Evolutionary conservation across 1,140 invertebrate genomes (phyloP), one percentile per base, ranked within the genome.

Genomic region (Solen grandis): DNA sequence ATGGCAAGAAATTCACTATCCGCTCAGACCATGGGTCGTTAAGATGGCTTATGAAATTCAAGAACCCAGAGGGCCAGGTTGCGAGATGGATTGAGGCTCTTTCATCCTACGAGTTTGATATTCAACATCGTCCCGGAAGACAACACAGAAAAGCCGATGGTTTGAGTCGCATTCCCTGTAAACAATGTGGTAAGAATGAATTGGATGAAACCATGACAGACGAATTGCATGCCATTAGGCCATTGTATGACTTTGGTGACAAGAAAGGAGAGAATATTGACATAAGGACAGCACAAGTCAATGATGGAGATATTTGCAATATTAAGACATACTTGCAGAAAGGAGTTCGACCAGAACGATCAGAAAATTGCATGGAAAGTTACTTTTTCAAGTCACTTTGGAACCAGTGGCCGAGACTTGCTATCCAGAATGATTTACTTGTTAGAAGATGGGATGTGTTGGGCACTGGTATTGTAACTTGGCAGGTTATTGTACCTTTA

Each of bases 121-220:
- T n/a, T n/a, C n/a, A n/a, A n/a, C n/a, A n/a, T n/a, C n/a, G n/a
- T n/a, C n/a, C n/a, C n/a, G n/a, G n/a, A 5, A 62, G 59, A 33
- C 72, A 35, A 29, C 86, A 88, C 68, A 27, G n/a, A 27, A 87
- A 86, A 63, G 86, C 82, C 0, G 88, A 89, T 66, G 73, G 70
- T 13, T 33, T 59, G 25, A 1, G 14, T 3, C 31, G n/a, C n/a
- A n/a, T n/a, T n/a, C n/a, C n/a, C n/a, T n/a, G n/a, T n/a, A n/a
- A n/a, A n/a, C n/a, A n/a, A 25, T 63, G 60, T 36, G 1, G 33
- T n/a, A n/a, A n/a, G n/a, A n/a, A n/a, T n/a, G n/a, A n/a, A n/a
- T n/a, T n/a, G n/a, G n/a, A n/a, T n/a, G n/a, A n/a, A n/a, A n/a
- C n/a, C n/a, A n/a, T n/a, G n/a, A n/a, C n/a, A n/a, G n/a, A n/a